Conservation (phyloP, 2,113 vertebrate genomes). For the Chaetorhynchus papuensis region DNA sequence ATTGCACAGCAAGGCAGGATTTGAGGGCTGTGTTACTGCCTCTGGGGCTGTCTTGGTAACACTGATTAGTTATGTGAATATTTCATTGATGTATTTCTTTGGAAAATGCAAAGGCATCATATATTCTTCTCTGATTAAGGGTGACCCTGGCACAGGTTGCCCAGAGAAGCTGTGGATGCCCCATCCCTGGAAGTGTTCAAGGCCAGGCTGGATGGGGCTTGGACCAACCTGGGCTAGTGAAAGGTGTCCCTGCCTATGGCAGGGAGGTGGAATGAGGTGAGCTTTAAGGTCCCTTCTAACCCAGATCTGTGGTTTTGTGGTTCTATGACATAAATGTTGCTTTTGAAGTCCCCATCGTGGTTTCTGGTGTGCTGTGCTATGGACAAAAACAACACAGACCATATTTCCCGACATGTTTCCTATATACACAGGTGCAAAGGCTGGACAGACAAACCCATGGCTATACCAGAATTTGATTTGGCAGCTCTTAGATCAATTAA, state of each 20-base stretch:
- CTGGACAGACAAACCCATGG: background rate
- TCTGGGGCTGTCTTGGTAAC: background rate
- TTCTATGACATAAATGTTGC: background rate
- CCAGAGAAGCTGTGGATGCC: background rate
- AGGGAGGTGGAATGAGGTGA: no score
- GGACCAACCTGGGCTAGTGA: rapidly evolving
- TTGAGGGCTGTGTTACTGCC: background rate
- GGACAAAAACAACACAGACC: rapidly evolving
- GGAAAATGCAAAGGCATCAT: background rate
- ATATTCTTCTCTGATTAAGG: background rate
- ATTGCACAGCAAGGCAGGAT: background rate
- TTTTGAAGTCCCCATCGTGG: background rate
- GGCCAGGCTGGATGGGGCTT: background rate
- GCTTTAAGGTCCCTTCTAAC: background rate
- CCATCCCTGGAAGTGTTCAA: background rate
- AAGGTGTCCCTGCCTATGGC: background rate
- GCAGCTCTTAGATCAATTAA: background rate
- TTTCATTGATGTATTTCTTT: background rate
- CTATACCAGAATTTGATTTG: background rate
- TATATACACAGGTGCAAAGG: background rate
- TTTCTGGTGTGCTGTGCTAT: rapidly evolving
- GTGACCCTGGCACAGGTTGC: background rate
- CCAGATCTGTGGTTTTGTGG: background rate
- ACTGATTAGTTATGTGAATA: background rate
- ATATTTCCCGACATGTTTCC: rapidly evolving